Percentiles rank a stretch among this genome's conserved stretches.
phyloP scores from a whole-genome alignment of 2,113 vertebrate genomes.

The Numida meleagris region DNA sequence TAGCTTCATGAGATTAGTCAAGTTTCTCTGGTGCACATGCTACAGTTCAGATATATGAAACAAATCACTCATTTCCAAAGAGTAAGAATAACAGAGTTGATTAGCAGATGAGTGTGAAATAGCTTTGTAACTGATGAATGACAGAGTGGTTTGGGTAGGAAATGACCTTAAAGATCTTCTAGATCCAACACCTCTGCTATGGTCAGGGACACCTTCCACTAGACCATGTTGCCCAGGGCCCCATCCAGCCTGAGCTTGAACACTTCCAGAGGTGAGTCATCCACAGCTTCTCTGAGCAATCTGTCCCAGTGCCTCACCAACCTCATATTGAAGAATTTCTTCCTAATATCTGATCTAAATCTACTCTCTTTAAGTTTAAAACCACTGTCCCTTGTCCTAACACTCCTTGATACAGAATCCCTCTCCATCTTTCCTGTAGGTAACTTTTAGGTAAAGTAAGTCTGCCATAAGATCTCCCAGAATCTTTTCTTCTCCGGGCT shows the following conservation, averaged over 20 bases:
- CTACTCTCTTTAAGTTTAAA: neutral
- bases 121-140: neutral
- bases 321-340: neutral
- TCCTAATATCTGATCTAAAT: neutral
- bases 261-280: neutral
- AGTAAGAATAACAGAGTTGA: slow-evolving; percentile 57
- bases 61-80: slow-evolving; percentile 29
- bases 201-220: no score
- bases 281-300: neutral
- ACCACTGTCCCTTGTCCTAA: neutral
- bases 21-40: neutral
- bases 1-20: neutral
- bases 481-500: neutral
- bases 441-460: neutral
- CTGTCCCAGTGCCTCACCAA: neutral
- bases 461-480: neutral
- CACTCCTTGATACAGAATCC: neutral
- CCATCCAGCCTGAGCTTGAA: neutral
- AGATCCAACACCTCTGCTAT: no score
- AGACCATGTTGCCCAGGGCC: no score
- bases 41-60: neutral
- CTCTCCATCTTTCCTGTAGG: neutral
- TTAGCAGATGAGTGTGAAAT: neutral
- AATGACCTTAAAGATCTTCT: no score
- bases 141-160: neutral